Evolutionary conservation across 2,888 invertebrate species (phyloP).

Genomic region (Tipula vernalis): DNA sequence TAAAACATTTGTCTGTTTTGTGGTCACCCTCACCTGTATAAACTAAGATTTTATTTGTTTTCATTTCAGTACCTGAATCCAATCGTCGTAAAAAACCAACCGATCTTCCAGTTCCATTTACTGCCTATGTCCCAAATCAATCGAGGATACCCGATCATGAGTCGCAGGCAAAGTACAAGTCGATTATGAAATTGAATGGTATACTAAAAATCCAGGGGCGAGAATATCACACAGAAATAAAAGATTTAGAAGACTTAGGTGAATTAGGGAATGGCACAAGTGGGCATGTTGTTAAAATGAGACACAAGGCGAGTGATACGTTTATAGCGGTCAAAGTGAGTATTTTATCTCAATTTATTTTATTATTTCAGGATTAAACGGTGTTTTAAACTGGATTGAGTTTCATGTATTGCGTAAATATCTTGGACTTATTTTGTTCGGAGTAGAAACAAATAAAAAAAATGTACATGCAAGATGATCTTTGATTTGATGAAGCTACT

Average conservation of each 20-base stretch:
- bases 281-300: constrained; percentile 95
- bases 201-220: constrained; percentile 70
- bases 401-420: too few relatives aligned
- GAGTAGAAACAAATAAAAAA: too few relatives aligned
- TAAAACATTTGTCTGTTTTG: not conserved
- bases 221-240: constrained; percentile 67
- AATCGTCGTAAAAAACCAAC: constrained; percentile 38
- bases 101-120: constrained; percentile 46
- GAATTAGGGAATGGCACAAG: constrained; percentile 92
- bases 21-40: too few relatives aligned
- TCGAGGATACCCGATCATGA: constrained; percentile 39
- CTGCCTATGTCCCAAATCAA: constrained; percentile 38
- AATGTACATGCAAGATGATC: too few relatives aligned
- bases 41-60: not conserved
- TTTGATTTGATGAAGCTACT: too few relatives aligned
- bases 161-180: constrained; percentile 73
- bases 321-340: constrained; percentile 87
- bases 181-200: constrained; percentile 89
- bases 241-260: constrained; percentile 72
- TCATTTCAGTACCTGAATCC: constrained; percentile 34
- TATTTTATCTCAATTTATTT: constrained; percentile 10
- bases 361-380: not conserved
- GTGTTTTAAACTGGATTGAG: too few relatives aligned
- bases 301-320: constrained; percentile 70
- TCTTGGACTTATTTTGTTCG: too few relatives aligned